phyloP scores from a whole-genome alignment of 1,140 invertebrate genomes.

The Pectinophora gossypiella region DNA sequence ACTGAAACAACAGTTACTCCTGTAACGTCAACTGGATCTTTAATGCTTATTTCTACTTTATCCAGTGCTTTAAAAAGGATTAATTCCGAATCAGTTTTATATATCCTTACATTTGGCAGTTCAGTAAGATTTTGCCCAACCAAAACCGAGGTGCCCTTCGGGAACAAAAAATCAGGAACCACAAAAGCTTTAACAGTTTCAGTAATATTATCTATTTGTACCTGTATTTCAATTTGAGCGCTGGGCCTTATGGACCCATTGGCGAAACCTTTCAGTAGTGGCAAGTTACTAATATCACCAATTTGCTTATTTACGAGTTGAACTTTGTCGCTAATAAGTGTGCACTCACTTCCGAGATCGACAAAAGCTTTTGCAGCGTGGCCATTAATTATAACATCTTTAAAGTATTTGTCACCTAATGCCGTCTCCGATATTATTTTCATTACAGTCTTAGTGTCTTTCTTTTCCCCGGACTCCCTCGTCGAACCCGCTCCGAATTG shows the following conservation, averaged over 20 bases:
- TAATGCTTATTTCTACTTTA: background rate
- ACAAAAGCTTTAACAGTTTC: background rate
- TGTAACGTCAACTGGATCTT: background rate
- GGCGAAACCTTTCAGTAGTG: background rate
- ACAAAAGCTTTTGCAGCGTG: background rate
- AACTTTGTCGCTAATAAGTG: too few relatives aligned
- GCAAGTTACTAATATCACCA: background rate
- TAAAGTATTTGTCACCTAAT: too few relatives aligned
- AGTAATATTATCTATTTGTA: too few relatives aligned
- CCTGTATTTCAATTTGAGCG: background rate
- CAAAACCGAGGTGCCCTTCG: background rate
- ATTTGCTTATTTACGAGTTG: too few relatives aligned
- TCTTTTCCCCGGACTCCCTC: too few relatives aligned
- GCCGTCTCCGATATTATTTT: too few relatives aligned
- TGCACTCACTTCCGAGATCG: background rate
- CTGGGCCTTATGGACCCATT: background rate
- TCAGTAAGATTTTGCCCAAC: too few relatives aligned
- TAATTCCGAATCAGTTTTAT: background rate
- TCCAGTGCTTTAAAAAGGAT: background rate
- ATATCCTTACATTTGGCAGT: background rate
- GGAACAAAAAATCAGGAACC: background rate
- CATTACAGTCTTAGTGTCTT: too few relatives aligned
- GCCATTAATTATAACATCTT: too few relatives aligned
- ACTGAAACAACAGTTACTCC: background rate
- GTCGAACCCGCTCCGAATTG: too few relatives aligned